Evolutionary conservation across 1,140 invertebrate genomes (phyloP), one percentile per base, ranked within the genome.

Genomic region (Scaptomyza graminum): DNA sequence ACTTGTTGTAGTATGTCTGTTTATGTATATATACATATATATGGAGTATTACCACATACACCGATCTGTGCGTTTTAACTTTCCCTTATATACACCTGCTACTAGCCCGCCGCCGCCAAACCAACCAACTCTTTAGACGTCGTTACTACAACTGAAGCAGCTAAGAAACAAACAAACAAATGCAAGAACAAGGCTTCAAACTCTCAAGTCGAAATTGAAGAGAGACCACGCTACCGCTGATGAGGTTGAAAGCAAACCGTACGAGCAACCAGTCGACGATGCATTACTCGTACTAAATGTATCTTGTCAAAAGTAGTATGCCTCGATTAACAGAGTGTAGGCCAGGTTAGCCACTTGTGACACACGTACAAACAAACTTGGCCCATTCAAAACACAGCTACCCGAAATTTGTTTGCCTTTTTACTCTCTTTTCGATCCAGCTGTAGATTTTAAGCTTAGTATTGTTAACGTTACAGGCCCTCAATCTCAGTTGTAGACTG

Each of bases 21-120:
- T n/a, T 37, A 13, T 52, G 41, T 54, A 11, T 41, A 15, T 46
- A 22, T 39, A 22, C 18, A 25, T 49, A 9, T 55, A 41, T 31
- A 39, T 22, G 51, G 37, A 50, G 34, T 55, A 44, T 61, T 25
- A 39, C 37, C n/a, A 60, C 22, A 61, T 61, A 62, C 31, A 55
- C 47, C 16, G 57, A 7, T 16, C 37, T 56, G 15, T 59, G 59
- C 44, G 31, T 9, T 34, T 34, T 8, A 34, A 9, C 1, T 55
- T 75, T 71, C 47, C 54, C 52, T 51, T 59, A 49, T 63, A 46
- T 67, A 68, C 74, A 76, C 69, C 74, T 76, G 74, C 31, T 62
- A 62, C 66, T 61, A 22, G 57, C 37, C 22, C 47, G 46, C 57
- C 47, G 46, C 57, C 66, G 65, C 8, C 50, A 52, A 68, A 39